phyloP scores from a whole-genome alignment of 2,888 invertebrate species.

The Hypsopygia costalis region DNA sequence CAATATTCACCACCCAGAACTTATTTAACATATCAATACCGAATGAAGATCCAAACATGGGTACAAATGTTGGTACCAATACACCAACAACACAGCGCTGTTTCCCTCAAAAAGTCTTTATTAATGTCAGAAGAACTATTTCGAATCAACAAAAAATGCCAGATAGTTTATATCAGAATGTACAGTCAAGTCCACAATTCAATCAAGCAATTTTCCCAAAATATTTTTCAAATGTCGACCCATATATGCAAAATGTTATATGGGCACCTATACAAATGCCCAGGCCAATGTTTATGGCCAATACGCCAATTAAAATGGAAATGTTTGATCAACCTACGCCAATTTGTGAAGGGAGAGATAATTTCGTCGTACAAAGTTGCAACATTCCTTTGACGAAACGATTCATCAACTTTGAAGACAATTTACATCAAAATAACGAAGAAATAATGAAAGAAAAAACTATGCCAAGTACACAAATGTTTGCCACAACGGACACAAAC shows the following conservation, averaged over 20 bases:
- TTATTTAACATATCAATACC: too few species aligned
- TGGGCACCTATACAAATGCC: constrained; percentile 30
- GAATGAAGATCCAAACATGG: too few species aligned
- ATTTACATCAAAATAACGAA: too few species aligned
- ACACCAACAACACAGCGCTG: too few species aligned
- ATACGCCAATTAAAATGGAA: neutral
- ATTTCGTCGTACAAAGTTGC: constrained; percentile 18
- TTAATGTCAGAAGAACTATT: too few species aligned
- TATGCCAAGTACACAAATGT: neutral
- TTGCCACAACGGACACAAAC: neutral
- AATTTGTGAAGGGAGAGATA: constrained; percentile 5
- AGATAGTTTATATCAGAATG: neutral
- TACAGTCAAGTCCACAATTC: constrained; percentile 22
- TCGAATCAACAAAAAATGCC: neutral
- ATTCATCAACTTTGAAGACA: constrained; percentile 19
- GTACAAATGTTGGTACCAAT: too few species aligned
- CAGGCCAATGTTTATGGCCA: constrained; percentile 16
- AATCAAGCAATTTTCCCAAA: constrained; percentile 33
- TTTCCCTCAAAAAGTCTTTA: too few species aligned
- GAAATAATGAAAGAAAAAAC: too few species aligned
- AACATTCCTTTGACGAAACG: constrained; percentile 23
- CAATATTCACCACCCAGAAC: too few species aligned
- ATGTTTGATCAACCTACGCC: constrained; percentile 16
- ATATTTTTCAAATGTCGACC: constrained; percentile 19
- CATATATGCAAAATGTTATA: constrained; percentile 22